A percentile compares a stretch with the other conserved stretches of the same genome.
phyloP scores from a whole-genome alignment of 2,113 vertebrate species.

The Rhombomys opimus region DNA sequence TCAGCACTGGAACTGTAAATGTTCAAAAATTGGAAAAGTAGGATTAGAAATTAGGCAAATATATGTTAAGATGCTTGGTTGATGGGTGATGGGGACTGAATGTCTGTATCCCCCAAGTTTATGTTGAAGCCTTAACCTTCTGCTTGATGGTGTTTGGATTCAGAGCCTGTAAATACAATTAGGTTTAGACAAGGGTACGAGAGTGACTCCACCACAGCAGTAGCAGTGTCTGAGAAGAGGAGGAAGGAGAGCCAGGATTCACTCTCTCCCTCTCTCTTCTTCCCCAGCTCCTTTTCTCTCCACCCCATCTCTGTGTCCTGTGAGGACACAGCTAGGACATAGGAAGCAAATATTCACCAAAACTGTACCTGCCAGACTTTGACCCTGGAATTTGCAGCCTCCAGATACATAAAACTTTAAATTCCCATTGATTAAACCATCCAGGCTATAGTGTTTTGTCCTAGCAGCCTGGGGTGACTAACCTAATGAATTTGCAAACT shows the following conservation, averaged over 20 bases:
- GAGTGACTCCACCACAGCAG: rapidly evolving
- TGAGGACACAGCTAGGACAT: background rate
- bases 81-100: background rate
- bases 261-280: background rate
- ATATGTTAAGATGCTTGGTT: too few relatives aligned
- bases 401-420: background rate
- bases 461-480: background rate
- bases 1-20: background rate
- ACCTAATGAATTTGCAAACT: background rate
- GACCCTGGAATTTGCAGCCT: background rate
- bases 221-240: background rate
- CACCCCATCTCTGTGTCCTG: background rate
- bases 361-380: background rate
- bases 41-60: background rate
- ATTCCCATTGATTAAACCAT: background rate
- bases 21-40: background rate
- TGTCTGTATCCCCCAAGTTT: background rate
- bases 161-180: background rate
- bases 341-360: background rate
- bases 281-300: background rate
- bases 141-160: background rate
- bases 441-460: background rate
- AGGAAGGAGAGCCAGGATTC: background rate
- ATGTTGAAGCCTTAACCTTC: background rate
- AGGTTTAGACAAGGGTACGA: background rate